Conservation (phyloP, 92 coral and sea anemone species). For the Scolanthus callimorphus region DNA sequence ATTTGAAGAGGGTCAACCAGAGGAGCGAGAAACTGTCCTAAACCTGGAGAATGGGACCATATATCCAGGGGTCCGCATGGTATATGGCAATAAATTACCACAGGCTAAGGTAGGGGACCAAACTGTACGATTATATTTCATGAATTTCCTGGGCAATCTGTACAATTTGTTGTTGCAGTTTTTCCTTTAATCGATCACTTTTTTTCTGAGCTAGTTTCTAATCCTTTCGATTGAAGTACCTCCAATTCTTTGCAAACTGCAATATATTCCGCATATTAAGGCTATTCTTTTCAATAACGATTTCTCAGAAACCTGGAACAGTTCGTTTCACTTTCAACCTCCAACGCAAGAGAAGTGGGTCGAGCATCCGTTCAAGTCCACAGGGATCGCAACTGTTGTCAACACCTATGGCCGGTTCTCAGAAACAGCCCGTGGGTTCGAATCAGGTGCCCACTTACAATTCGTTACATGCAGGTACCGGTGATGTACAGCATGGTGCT, state of each 20-base stretch:
- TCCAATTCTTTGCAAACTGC: no score
- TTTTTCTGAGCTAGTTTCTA: no score
- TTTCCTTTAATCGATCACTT: no score
- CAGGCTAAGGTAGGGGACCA: not conserved
- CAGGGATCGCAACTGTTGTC: conserved; percentile 63
- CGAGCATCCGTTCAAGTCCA: conserved; percentile 45
- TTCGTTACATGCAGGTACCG: conserved; percentile 52
- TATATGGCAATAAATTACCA: conserved; percentile 12
- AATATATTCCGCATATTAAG: no score
- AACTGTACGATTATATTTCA: no score
- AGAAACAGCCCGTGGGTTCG: conserved; percentile 23
- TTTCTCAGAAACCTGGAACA: conserved; percentile 33
- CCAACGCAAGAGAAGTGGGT: conserved; percentile 58
- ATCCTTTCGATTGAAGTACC: no score
- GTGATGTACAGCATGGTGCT: conserved; percentile 24
- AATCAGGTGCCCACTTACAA: conserved; percentile 38
- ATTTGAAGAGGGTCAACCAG: conserved; percentile 52
- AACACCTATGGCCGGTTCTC: conserved; percentile 32
- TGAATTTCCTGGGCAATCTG: no score
- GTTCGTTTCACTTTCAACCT: conserved; percentile 68
- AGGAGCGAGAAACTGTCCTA: conserved; percentile 55
- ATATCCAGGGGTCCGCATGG: conserved; percentile 79
- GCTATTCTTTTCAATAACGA: not conserved
- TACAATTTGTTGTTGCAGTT: no score
- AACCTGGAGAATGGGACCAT: conserved; percentile 61